These are phyloP conservation scores for Cliona cf. orientalis DNA, from an alignment of 37 sponge, comb jelly and placozoan genomes.

Conservation along the genomic window DNA sequence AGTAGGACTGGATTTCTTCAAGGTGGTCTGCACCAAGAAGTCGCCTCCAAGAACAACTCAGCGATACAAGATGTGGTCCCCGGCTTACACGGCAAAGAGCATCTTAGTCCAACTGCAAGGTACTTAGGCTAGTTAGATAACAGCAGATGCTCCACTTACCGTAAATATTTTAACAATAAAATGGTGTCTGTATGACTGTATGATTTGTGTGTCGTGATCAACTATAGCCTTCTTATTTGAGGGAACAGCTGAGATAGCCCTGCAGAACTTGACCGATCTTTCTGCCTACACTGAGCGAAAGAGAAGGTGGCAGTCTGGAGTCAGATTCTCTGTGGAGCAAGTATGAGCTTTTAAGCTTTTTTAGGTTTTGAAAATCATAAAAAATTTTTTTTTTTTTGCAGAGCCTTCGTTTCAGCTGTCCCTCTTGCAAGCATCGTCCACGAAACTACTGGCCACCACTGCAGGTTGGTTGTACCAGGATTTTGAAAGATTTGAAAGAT, in stretches of 20 bases:
- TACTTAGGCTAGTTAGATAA: constrained; percentile 2
- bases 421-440: constrained; percentile 55
- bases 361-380: not conserved
- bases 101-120: constrained; percentile 65
- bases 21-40: not conserved
- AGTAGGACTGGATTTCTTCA: constrained; percentile 43
- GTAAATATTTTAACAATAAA: too few species aligned
- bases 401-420: constrained; percentile 57
- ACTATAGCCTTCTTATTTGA: constrained; percentile 52
- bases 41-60: not conserved
- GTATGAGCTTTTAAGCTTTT: not conserved
- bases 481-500: not conserved
- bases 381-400: not conserved
- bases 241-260: constrained; percentile 68
- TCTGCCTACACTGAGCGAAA: constrained; percentile 36
- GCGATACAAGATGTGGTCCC: constrained; percentile 54
- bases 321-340: constrained; percentile 70
- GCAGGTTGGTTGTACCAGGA: constrained; percentile 4
- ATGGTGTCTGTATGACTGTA: too few species aligned
- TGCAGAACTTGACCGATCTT: constrained; percentile 43
- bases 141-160: too few species aligned
- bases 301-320: constrained; percentile 51
- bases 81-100: constrained; percentile 53
- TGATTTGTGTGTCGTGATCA: not conserved
- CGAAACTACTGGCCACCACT: constrained; percentile 56